A percentile compares a stretch with the other conserved stretches of the same genome.
phyloP scores from a whole-genome alignment of 2,888 invertebrate genomes.

The Charanyca ferruginea region DNA sequence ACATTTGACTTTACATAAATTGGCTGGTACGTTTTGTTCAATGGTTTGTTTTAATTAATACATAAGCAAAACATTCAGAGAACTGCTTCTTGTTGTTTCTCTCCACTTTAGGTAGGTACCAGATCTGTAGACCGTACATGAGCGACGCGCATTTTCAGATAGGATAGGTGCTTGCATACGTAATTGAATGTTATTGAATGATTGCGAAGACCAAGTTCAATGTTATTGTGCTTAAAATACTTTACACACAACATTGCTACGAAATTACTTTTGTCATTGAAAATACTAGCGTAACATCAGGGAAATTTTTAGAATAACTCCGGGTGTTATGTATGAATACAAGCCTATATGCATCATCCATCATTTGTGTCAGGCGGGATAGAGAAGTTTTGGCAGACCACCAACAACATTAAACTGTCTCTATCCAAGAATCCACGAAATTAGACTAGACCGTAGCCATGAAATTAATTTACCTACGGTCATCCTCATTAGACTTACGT shows the following conservation, averaged over 20 bases:
- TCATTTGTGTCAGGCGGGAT: slow-evolving; percentile 58
- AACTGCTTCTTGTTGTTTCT: neutral
- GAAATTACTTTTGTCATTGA: slow-evolving; percentile 72
- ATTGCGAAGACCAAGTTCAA: slow-evolving; percentile 77
- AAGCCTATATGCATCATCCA: slow-evolving; percentile 58
- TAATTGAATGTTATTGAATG: slow-evolving; percentile 71
- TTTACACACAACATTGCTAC: slow-evolving; percentile 67
- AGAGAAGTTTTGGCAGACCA: slow-evolving; percentile 74
- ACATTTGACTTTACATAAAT: too few relatives aligned
- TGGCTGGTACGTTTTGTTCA: too few relatives aligned
- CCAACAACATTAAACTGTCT: slow-evolving; percentile 75
- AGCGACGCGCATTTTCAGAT: slow-evolving; percentile 59
- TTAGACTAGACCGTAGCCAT: slow-evolving; percentile 70
- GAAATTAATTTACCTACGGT: slow-evolving; percentile 61
- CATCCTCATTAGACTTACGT: slow-evolving; percentile 21
- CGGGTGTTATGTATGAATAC: slow-evolving; percentile 55
- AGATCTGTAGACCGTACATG: too few relatives aligned
- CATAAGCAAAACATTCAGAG: neutral
- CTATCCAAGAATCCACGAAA: slow-evolving; percentile 74
- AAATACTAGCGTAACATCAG: slow-evolving; percentile 67
- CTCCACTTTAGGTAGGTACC: too few relatives aligned
- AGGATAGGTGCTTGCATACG: slow-evolving; percentile 2
- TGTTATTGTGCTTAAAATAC: slow-evolving; percentile 78
- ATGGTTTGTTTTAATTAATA: too few relatives aligned
- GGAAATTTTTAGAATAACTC: slow-evolving; percentile 65